Base-by-base conservation (phyloP, 2,888 invertebrate genomes). In the Hypomecis punctinalis region DNA sequence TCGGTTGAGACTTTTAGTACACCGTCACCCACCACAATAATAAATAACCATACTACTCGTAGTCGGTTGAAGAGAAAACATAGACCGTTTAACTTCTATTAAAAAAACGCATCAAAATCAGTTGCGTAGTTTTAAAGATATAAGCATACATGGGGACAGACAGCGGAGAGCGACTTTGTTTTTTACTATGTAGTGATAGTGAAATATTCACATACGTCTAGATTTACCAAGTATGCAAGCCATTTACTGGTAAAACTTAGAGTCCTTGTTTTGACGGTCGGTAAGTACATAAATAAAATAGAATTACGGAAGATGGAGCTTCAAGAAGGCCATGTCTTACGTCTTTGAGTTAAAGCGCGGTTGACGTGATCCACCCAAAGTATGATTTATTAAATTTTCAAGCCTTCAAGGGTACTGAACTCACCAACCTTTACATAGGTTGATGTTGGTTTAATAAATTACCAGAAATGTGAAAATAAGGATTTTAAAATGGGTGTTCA, bases 351-450 rank as follows among this genome's bases (percentile, higher is more conserved):
- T 48, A 57, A 49, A 62, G 36, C 57, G 56, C 46, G 46, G 51
- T 47, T 46, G 59, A 51, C 60, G 35, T 53, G 51, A 57, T 47
- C 56, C 60, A 13, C 40, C 45, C 23, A 54, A 56, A 52, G 54
- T 36, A 61, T 65, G 61, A 65, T 65, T 61, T 57, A 65, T 65
- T 39, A 54, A 61, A 60, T 64, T 63, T 49, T 63, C 49, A 55
- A 59, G 48, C 43, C 54, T 59, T 55, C 36, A 33, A 33, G 52
- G 46, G 36, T 23, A 47, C 42, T 52, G 43, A 54, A 35, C 47
- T 37, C 6, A 4, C 51, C 54, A 11, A 47, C 37, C 48, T 59
- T 59, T 58, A 45, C 58, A 54, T 59, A 64, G 59, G 63, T 53
- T 37, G 39, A 43, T 49, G 55, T 51, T 63, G 36, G 49, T 43